A percentile compares a stretch with the other conserved stretches of the same genome.
phyloP scores from a whole-genome alignment of 2,113 vertebrate species.

The Fukomys damarensis region DNA sequence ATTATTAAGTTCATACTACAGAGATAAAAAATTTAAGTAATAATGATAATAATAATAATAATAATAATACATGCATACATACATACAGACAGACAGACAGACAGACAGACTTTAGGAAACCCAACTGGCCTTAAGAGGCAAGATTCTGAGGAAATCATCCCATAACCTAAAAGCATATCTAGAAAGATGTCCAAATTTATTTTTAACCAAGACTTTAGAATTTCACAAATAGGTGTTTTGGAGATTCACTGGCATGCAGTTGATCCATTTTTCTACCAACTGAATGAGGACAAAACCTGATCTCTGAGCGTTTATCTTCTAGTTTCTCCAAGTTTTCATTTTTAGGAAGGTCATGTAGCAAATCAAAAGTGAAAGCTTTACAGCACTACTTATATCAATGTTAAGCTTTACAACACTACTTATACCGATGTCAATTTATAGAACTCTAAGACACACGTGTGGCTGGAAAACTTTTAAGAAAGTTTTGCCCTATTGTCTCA shows the following conservation, averaged over 20 bases:
- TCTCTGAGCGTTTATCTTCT: not conserved
- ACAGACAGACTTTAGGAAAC: not conserved
- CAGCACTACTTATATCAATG: not conserved
- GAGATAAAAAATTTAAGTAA: not conserved
- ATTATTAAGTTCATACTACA: not conserved
- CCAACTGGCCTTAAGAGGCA: not conserved
- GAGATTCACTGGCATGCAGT: constrained; percentile 43
- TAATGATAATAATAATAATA: no score
- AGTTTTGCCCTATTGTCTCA: not conserved
- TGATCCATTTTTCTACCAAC: not conserved
- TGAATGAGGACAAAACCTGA: not conserved
- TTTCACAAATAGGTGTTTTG: not conserved
- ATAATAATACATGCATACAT: not conserved
- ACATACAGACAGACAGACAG: not conserved
- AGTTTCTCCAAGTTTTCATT: not conserved
- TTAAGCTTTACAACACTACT: not conserved
- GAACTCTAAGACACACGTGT: not conserved
- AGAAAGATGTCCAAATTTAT: constrained; percentile 48
- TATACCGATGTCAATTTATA: not conserved
- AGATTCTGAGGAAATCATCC: not conserved
- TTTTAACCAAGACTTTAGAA: constrained; percentile 32
- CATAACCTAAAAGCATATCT: not conserved
- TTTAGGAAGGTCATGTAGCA: constrained; percentile 3
- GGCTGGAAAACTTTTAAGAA: not conserved
- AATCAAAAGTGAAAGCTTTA: not conserved